Evolutionary conservation across 2,113 vertebrate genomes (phyloP).

Genomic region (Actinemys pallida): DNA sequence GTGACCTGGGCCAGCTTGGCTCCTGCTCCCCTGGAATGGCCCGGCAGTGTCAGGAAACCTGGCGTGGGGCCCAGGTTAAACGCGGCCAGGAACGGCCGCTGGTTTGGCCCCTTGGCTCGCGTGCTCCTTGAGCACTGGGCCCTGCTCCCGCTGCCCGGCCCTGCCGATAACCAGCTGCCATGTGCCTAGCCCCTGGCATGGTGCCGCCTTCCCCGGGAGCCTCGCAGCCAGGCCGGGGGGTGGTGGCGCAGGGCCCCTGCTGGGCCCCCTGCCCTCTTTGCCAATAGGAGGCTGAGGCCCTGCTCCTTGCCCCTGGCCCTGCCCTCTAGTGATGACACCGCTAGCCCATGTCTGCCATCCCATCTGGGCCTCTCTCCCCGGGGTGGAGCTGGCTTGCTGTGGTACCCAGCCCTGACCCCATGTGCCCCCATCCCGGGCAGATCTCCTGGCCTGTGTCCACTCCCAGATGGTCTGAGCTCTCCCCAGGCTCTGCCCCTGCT

Average conservation of each 20-base stretch:
- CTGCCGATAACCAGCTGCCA: not conserved
- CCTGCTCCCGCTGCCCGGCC: not conserved
- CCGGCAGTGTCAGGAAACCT: not conserved
- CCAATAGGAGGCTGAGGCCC: not conserved
- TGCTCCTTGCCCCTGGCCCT: not conserved
- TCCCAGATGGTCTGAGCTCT: not conserved
- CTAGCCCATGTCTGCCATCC: not conserved
- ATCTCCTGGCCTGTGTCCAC: not conserved
- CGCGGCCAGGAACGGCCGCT: not conserved
- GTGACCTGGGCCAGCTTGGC: conserved; percentile 13
- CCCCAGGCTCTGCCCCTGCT: not conserved
- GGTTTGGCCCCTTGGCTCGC: not conserved
- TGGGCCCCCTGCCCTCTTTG: too few relatives aligned
- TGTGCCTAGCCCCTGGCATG: not conserved
- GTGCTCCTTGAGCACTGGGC: not conserved
- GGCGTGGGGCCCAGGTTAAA: not conserved
- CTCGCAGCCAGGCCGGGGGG: too few relatives aligned
- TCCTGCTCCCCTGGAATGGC: not conserved
- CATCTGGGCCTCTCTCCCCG: not conserved
- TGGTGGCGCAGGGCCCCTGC: not conserved
- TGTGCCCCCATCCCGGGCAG: not conserved
- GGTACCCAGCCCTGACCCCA: not conserved
- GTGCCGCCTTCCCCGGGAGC: not conserved
- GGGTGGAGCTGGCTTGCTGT: not conserved
- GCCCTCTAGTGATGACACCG: too few relatives aligned